Evolutionary conservation across 1,140 invertebrate species (phyloP).

Genomic region (Cyphomyrmex costatus): DNA sequence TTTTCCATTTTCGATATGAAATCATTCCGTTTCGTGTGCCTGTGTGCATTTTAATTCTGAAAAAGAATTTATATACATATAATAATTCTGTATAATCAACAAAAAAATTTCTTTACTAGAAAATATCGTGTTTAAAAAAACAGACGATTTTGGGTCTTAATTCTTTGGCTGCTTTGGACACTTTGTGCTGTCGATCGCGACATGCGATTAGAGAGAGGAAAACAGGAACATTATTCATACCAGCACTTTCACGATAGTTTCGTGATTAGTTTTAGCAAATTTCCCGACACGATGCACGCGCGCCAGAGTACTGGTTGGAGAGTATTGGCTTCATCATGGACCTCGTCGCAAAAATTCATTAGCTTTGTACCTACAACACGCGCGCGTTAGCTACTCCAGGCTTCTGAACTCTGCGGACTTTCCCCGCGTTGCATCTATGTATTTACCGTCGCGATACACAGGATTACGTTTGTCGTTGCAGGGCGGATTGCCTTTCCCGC

Average conservation of each 20-base stretch:
- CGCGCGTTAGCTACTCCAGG: constrained; percentile 29
- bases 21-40: too few relatives aligned
- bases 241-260: constrained; percentile 22
- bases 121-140: too few relatives aligned
- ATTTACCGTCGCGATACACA: constrained; percentile 49
- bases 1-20: too few relatives aligned
- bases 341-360: constrained; percentile 60
- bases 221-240: constrained; percentile 28
- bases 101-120: too few relatives aligned
- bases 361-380: constrained; percentile 48
- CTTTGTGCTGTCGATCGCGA: neutral
- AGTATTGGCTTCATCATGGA: constrained; percentile 54
- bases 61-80: too few relatives aligned
- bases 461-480: constrained; percentile 46
- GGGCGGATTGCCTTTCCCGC: constrained; percentile 47
- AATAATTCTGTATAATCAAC: too few relatives aligned
- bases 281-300: constrained; percentile 39
- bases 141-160: too few relatives aligned
- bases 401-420: constrained; percentile 56
- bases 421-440: constrained; percentile 31
- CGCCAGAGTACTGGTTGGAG: neutral
- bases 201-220: neutral
- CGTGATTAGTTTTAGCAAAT: constrained; percentile 53
- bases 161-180: neutral
- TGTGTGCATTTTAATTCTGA: too few relatives aligned